Percentiles rank a stretch among this genome's conserved stretches.
Conservation (phyloP, 2,113 vertebrate genomes). For the Numenius arquata region DNA sequence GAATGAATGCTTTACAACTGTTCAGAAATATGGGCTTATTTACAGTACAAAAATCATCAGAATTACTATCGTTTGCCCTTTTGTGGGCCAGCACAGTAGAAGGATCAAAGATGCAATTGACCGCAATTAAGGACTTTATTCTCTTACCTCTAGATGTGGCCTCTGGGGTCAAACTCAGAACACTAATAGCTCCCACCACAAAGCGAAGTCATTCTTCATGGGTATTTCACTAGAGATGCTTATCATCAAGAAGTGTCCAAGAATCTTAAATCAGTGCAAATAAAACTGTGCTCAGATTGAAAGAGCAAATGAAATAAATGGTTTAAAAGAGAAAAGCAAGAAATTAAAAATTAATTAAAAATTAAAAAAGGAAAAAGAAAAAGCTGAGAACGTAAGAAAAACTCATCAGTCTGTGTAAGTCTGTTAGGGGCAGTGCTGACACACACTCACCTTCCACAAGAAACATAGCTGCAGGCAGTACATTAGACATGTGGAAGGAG, state of each 20-base stretch:
- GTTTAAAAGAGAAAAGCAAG: not conserved
- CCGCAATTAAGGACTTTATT: conserved; percentile 13
- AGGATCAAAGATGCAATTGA: conserved; percentile 37
- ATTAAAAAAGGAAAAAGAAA: not conserved
- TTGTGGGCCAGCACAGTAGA: not conserved
- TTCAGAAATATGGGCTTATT: not conserved
- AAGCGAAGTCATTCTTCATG: not conserved
- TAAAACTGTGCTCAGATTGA: not conserved
- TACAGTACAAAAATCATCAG: not conserved
- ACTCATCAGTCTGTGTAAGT: not conserved
- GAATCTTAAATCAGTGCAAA: not conserved
- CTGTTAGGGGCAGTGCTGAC: not conserved
- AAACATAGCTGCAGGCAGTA: conserved; percentile 11
- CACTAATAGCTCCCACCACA: not conserved
- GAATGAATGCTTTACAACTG: not conserved
- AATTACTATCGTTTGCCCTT: conserved; percentile 11
- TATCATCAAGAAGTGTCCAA: not conserved
- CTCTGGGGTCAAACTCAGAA: conserved; percentile 1
- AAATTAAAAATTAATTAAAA: not conserved
- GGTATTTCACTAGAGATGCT: not conserved
- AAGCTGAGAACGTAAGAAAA: not conserved
- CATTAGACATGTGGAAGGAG: conserved; percentile 16
- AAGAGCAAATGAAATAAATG: not conserved
- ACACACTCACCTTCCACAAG: not conserved
- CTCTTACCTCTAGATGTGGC: not conserved